phyloP scores from a whole-genome alignment of 2,113 vertebrate species.

The Rhodinocichla rosea region DNA sequence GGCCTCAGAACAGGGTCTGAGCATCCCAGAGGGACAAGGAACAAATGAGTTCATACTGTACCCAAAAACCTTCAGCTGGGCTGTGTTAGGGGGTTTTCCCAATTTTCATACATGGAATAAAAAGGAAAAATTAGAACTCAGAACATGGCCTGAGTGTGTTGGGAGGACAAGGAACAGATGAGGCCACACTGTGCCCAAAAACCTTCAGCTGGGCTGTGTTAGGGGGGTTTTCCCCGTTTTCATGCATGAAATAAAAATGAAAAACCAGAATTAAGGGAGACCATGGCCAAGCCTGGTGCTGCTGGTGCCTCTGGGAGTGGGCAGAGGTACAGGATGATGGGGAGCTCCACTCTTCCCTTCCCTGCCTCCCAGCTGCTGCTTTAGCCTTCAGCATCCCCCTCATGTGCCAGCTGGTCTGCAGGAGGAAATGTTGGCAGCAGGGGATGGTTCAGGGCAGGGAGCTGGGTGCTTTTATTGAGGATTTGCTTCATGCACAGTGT shows the following conservation, averaged over 20 bases:
- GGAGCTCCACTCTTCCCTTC: neutral
- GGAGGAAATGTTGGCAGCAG: neutral
- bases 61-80: too few relatives aligned
- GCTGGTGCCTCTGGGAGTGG: neutral
- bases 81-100: too few relatives aligned
- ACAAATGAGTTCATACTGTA: too few relatives aligned
- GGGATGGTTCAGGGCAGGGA: neutral
- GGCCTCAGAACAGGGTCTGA: too few relatives aligned
- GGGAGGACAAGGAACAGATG: too few relatives aligned
- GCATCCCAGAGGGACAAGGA: too few relatives aligned
- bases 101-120: too few relatives aligned
- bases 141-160: fast-evolving
- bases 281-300: fast-evolving
- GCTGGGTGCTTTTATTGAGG: neutral
- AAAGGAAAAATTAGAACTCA: too few relatives aligned
- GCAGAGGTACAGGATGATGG: neutral
- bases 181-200: fast-evolving
- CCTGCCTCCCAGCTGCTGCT: neutral
- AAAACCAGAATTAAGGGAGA: neutral
- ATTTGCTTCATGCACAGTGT: fast-evolving
- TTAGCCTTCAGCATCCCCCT: neutral
- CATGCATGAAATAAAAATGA: neutral
- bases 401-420: neutral
- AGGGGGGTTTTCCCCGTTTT: neutral
- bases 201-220: neutral